Evolutionary conservation across 2,113 vertebrate genomes (phyloP).

Genomic region (Lycaon pictus): DNA sequence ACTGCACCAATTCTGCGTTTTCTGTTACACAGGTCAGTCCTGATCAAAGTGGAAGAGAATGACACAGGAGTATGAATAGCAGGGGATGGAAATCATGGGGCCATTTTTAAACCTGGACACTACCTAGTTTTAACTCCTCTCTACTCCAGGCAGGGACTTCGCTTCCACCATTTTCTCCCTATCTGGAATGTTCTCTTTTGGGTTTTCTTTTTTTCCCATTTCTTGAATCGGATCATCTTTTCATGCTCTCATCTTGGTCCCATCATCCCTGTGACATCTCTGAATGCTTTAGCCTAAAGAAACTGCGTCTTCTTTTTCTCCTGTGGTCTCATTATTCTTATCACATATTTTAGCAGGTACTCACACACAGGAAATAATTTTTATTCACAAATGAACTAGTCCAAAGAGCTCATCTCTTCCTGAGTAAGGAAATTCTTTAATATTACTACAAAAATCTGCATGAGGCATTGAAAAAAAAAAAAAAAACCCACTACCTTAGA

Average conservation of each 20-base stretch:
- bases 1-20: neutral
- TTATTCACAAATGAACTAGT: conserved; percentile 17
- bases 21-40: neutral
- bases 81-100: rapidly evolving
- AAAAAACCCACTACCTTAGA: neutral
- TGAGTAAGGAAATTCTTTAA: conserved; percentile 33
- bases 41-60: neutral
- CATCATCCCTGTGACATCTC: neutral
- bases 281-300: neutral
- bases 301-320: neutral
- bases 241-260: neutral
- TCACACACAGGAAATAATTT: neutral
- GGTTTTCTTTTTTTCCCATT: neutral
- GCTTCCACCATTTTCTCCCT: neutral
- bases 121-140: neutral
- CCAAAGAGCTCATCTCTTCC: conserved; percentile 18
- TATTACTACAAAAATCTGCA: neutral
- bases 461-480: neutral
- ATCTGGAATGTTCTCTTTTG: neutral
- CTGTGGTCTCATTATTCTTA: conserved; percentile 5
- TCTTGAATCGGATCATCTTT: neutral
- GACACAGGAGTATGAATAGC: neutral
- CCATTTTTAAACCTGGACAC: neutral
- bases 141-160: neutral
- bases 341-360: neutral